phyloP scores from a whole-genome alignment of 1,140 invertebrate genomes.

The Drosophila teissieri region DNA sequence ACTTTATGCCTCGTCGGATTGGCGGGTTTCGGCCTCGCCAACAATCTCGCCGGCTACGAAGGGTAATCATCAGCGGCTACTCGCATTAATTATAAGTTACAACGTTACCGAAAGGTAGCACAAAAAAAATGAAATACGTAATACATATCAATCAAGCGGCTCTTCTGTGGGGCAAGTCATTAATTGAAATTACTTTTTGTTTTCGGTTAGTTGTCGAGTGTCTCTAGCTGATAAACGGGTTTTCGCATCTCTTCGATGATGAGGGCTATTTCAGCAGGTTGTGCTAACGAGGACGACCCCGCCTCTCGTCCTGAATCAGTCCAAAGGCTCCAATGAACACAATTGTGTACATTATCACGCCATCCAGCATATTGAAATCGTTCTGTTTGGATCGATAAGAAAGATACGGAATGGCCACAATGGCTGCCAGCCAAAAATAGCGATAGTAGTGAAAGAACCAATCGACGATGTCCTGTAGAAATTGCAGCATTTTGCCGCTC shows the following conservation, averaged over 20 bases:
- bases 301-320: conserved; percentile 7
- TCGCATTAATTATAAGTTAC: conserved; percentile 49
- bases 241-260: no score
- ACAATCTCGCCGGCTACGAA: conserved; percentile 75
- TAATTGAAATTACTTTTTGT: no score
- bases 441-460: conserved; percentile 7
- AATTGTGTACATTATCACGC: conserved; percentile 30
- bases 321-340: conserved; percentile 18
- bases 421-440: conserved; percentile 8
- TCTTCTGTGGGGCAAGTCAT: no score
- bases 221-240: no score
- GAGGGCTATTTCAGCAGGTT: neutral
- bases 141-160: conserved; percentile 49
- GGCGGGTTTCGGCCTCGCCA: conserved; percentile 43
- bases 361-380: conserved; percentile 30
- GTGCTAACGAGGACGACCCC: neutral
- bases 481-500: neutral
- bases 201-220: no score
- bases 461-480: neutral
- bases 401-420: conserved; percentile 47
- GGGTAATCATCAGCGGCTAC: conserved; percentile 64
- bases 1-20: conserved; percentile 58
- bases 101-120: conserved; percentile 15
- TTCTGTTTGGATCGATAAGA: conserved; percentile 22
- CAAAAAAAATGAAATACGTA: conserved; percentile 20